phyloP scores from a whole-genome alignment of 2,113 vertebrate species.

The Marcusenius ussheri region DNA sequence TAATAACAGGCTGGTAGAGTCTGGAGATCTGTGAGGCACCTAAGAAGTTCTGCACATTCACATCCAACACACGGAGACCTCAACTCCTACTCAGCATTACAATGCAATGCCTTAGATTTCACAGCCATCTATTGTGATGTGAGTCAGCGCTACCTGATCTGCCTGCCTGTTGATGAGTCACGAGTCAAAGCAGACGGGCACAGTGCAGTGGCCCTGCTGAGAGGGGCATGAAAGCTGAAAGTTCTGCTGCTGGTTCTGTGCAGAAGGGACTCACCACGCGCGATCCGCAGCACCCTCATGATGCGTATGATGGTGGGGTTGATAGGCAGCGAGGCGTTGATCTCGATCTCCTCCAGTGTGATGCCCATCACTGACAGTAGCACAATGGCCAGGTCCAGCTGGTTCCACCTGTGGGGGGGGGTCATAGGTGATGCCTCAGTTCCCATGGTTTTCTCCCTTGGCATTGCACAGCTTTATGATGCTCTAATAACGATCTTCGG shows the following conservation, averaged over 20 bases:
- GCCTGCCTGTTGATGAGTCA: not conserved
- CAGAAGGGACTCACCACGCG: slow-evolving; percentile 66
- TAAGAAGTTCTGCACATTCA: not conserved
- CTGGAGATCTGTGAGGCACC: not conserved
- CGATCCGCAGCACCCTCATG: slow-evolving; percentile 91
- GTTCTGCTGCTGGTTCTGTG: not conserved
- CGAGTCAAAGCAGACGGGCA: not conserved
- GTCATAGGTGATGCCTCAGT: not conserved
- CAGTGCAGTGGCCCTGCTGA: not conserved
- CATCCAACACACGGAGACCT: not conserved
- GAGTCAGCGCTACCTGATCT: not conserved
- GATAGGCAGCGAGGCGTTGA: slow-evolving; percentile 90
- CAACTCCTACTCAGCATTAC: not conserved
- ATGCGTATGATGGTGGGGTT: slow-evolving; percentile 97
- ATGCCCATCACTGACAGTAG: slow-evolving; percentile 94
- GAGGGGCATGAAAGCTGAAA: not conserved
- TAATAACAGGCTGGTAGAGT: not conserved
- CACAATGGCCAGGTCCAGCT: slow-evolving; percentile 91
- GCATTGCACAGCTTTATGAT: too few species aligned
- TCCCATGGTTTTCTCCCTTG: not conserved
- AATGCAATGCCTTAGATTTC: not conserved
- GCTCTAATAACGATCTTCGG: not conserved
- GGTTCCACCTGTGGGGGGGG: slow-evolving; percentile 83
- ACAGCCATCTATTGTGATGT: not conserved
- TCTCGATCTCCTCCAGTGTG: slow-evolving; percentile 91